Evolutionary conservation across 2,113 vertebrate species (phyloP), one percentile per base, ranked within the genome.

Genomic region (Microtus ochrogaster): DNA sequence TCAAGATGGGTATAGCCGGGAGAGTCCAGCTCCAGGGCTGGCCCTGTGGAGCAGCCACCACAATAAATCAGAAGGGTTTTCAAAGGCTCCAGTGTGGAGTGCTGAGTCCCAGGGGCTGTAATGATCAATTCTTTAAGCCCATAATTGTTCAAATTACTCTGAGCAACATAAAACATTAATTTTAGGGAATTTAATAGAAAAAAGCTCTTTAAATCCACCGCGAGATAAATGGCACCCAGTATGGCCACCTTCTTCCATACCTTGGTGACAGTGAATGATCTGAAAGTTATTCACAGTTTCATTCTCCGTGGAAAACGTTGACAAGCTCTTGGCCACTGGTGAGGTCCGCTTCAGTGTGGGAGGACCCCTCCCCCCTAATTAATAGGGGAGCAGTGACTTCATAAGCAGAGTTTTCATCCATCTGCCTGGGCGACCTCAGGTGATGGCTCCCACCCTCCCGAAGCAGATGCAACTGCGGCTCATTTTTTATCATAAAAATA

Each of bases 91-190:
- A 0, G 66, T 26, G 84, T 6, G 30, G 21, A 89, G 47, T 63
- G 90, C 97, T 93, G 96, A 97, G 94, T 90, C 97, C 88, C 95
- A 63, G 95, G 89, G 93, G 90, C 79, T 30, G 2, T 17, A 96
- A 92, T 70, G 8, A 98, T 98, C 98, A 97, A 98, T 98, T 96
- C 98, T 97, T 93, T 89, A 95, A 97, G 96, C 97, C 96, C 95
- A 70, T 98, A 98, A 98, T 98, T 98, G 98, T 98, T 98, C 94
- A 66, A 98, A 97, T 98, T 98, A 98, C 98, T 98, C 97, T 97
- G 96, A 97, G 98, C 98, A 98, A 98, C 92, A 98, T 98, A 97
- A 98, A 98, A 98, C 98, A 99, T 99, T 98, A 98, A 98, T 98
- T 99, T 98, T 97, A 97, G 98, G 98, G 98, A 98, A 98, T 97